Conservation (phyloP, 1,140 invertebrate genomes). For the Papilio helenus region DNA sequence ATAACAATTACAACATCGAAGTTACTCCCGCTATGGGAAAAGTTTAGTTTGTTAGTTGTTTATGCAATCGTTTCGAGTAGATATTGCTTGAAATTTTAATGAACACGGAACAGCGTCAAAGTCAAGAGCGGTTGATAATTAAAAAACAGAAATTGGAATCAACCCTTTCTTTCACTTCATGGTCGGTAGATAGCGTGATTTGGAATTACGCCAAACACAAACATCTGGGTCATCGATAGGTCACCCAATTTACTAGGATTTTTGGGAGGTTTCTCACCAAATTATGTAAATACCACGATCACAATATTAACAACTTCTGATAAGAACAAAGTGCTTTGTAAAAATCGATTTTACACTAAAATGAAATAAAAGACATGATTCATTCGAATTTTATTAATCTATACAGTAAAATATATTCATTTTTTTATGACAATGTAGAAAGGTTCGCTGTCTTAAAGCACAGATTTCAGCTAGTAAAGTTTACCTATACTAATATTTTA, state of each 20-base stretch:
- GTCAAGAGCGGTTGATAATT: conserved; percentile 72
- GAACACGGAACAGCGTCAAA: conserved; percentile 64
- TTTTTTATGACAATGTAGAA: no score
- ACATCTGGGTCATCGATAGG: conserved; percentile 72
- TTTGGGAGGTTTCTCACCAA: conserved; percentile 25
- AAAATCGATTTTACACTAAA: no score
- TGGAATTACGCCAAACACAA: conserved; percentile 65
- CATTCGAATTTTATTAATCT: no score
- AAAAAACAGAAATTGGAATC: conserved; percentile 77
- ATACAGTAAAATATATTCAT: no score
- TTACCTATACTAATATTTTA: no score
- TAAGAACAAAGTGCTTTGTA: no score
- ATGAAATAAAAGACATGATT: no score
- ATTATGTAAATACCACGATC: neutral
- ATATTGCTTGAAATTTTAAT: conserved; percentile 56
- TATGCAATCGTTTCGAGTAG: conserved; percentile 60
- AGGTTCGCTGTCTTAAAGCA: no score
- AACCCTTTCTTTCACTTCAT: conserved; percentile 68
- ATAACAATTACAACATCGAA: neutral
- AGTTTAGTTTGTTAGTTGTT: conserved; percentile 40
- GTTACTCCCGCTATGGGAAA: neutral
- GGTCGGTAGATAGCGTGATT: conserved; percentile 71
- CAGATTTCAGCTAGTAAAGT: no score
- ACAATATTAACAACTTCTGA: no score
- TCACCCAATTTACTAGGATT: conserved; percentile 62